Percentiles rank a stretch among this genome's conserved stretches.
Evolutionary conservation across 1,140 invertebrate species (phyloP).

Genomic region (Ceratosolen solmsi): DNA sequence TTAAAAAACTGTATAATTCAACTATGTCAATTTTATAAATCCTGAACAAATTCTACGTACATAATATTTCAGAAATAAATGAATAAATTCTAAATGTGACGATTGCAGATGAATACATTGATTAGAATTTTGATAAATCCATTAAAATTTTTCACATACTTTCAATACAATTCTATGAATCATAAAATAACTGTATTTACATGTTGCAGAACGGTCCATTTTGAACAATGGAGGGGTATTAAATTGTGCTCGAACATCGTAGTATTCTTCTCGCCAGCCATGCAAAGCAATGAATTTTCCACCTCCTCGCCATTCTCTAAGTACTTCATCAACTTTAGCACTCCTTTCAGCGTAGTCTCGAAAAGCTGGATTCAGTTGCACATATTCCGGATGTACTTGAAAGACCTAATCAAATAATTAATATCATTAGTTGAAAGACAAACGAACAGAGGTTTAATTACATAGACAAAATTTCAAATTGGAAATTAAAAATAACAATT

Average conservation of each 20-base stretch:
- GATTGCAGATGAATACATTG: no score
- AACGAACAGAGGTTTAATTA: background rate
- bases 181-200: constrained; percentile 76
- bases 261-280: constrained; percentile 95
- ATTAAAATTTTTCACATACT: no score
- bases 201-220: constrained; percentile 93
- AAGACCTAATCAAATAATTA: constrained; percentile 75
- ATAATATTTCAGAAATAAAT: no score
- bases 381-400: constrained; percentile 79
- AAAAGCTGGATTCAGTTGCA: constrained; percentile 88
- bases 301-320: constrained; percentile 79
- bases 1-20: no score
- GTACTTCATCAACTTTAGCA: constrained; percentile 83
- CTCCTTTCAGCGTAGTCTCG: constrained; percentile 87
- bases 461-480: background rate
- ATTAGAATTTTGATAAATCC: no score
- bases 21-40: no score
- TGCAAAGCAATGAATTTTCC: constrained; percentile 81
- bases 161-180: background rate
- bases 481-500: background rate
- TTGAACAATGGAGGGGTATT: constrained; percentile 83
- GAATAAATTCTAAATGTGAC: no score
- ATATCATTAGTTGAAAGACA: background rate
- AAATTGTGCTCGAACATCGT: constrained; percentile 85
- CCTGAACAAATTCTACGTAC: no score